A percentile compares a stretch with the other conserved stretches of the same genome.
Evolutionary conservation across 1,140 invertebrate genomes (phyloP).

Genomic region (Caerostris darwini): DNA sequence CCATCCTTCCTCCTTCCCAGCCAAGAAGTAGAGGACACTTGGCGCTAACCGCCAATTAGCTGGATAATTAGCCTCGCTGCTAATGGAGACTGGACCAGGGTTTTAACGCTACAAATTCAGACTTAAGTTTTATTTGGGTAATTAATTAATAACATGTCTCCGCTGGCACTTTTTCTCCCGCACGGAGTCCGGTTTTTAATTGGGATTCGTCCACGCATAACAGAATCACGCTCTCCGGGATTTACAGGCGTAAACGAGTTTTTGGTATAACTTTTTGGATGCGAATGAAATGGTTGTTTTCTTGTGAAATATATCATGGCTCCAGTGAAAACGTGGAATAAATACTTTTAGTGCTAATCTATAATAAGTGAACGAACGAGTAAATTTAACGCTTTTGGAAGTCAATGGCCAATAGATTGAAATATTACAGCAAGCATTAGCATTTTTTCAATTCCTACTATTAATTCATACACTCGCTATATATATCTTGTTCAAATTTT

Average conservation of each 20-base stretch:
- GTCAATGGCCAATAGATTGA: not conserved
- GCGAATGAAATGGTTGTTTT: not conserved
- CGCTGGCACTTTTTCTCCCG: not conserved
- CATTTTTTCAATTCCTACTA: too few species aligned
- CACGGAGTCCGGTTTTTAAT: constrained; percentile 9
- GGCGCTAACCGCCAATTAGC: constrained; percentile 70
- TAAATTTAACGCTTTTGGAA: too few species aligned
- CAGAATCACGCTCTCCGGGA: constrained; percentile 21
- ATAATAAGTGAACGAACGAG: not conserved
- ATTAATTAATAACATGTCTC: constrained; percentile 72
- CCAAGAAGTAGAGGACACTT: constrained; percentile 46
- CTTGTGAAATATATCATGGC: not conserved
- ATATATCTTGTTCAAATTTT: too few species aligned
- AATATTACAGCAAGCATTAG: not conserved
- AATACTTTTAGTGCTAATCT: not conserved
- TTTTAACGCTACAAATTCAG: constrained; percentile 35
- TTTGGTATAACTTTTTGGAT: not conserved
- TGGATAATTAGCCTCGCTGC: constrained; percentile 47
- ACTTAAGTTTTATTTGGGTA: constrained; percentile 62
- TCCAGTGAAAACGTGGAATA: not conserved
- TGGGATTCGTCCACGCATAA: constrained; percentile 66
- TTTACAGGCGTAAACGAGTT: not conserved
- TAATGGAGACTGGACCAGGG: constrained; percentile 41
- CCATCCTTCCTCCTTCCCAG: not conserved
- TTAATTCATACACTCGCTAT: too few species aligned